phyloP scores from a whole-genome alignment of 2,113 vertebrate genomes.

The Hemichromis elongatus region DNA sequence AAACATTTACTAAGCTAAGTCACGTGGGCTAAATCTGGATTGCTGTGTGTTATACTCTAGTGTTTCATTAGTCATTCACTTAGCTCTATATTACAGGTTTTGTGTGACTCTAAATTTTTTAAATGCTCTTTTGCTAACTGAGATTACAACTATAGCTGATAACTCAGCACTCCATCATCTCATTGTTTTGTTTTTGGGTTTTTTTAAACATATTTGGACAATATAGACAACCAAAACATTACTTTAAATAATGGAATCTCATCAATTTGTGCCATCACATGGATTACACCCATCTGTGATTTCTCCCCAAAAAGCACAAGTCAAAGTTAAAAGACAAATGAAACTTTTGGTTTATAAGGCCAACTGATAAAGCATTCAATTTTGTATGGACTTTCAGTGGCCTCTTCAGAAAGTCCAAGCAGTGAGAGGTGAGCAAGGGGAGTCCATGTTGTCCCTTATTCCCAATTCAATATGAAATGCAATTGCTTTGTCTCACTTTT shows the following conservation, averaged over 20 bases:
- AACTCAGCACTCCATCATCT: not conserved
- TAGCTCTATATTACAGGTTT: not conserved
- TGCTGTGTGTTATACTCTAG: not conserved
- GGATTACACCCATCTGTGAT: not conserved
- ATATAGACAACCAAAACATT: not conserved
- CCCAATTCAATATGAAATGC: slow-evolving; percentile 79
- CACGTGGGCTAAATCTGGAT: not conserved
- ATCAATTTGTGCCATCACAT: not conserved
- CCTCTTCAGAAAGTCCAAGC: slow-evolving; percentile 42
- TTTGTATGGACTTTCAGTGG: slow-evolving; percentile 24
- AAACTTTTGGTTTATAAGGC: slow-evolving; percentile 11
- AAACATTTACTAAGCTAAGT: not conserved
- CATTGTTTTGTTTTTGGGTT: too few species aligned
- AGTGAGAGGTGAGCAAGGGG: slow-evolving; percentile 20
- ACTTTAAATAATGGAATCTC: not conserved
- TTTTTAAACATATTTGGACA: too few species aligned
- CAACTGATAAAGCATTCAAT: slow-evolving; percentile 29
- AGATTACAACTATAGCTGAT: not conserved
- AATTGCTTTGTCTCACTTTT: slow-evolving; percentile 76
- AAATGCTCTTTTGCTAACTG: not conserved
- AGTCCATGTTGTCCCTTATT: slow-evolving; percentile 69
- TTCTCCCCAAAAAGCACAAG: not conserved
- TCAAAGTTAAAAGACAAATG: not conserved
- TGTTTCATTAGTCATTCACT: accelerated
- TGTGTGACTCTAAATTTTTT: not conserved